Evolutionary conservation across 2,797 vertebrate genomes (phyloP).

Genomic region (Coccyzus lansbergi): DNA sequence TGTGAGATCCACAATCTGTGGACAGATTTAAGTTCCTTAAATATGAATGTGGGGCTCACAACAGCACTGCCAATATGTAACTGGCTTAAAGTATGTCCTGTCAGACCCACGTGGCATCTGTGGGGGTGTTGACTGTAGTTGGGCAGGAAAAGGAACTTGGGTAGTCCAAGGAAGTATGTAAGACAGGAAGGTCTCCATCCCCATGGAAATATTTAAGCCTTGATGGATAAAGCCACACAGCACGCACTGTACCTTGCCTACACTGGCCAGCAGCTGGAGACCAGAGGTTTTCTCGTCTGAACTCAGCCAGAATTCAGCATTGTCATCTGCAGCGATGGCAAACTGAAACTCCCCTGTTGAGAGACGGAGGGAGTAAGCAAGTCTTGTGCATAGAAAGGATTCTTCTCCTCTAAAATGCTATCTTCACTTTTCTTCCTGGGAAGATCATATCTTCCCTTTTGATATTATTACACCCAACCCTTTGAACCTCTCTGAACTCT

Average conservation of each 20-base stretch:
- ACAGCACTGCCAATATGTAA: background rate
- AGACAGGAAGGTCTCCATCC: background rate
- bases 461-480: background rate
- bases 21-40: background rate
- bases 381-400: background rate
- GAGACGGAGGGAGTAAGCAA: background rate
- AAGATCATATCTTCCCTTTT: background rate
- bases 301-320: conserved; percentile 97
- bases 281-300: conserved; percentile 83
- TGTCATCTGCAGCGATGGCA: conserved; percentile 92
- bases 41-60: background rate
- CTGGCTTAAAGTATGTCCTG: background rate
- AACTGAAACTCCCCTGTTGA: conserved; percentile 89
- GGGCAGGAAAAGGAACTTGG: background rate
- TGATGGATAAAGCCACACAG: background rate
- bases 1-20: background rate
- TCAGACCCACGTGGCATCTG: background rate
- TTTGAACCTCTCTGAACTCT: background rate
- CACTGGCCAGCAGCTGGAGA: conserved; percentile 83
- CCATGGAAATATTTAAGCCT: background rate
- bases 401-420: background rate
- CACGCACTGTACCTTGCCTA: conserved; percentile 87
- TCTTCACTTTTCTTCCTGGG: background rate
- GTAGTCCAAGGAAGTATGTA: background rate
- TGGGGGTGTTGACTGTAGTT: fast-evolving